phyloP scores from a whole-genome alignment of 2,888 invertebrate species.

The Cecidostiba fungosa region DNA sequence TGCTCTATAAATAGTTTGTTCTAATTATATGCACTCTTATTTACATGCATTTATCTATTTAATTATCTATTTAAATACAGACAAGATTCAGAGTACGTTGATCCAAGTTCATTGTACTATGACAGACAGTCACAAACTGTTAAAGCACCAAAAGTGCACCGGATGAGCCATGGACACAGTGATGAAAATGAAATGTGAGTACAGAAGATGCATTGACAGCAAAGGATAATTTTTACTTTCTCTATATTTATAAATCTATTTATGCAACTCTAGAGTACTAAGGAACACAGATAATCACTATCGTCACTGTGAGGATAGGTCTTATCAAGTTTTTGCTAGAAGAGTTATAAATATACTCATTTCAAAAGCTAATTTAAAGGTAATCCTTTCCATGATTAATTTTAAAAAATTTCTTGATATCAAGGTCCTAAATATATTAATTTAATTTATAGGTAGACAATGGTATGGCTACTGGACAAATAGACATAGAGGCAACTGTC shows the following conservation, averaged over 20 bases:
- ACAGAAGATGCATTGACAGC: not conserved
- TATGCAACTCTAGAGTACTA: slow-evolving; percentile 4
- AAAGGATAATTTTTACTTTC: not conserved
- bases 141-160: slow-evolving; percentile 21
- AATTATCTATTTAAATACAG: slow-evolving; percentile 50
- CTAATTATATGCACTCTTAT: not conserved
- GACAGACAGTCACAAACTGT: slow-evolving; percentile 64
- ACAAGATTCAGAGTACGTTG: slow-evolving; percentile 63
- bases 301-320: slow-evolving; percentile 50
- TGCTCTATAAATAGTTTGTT: not conserved
- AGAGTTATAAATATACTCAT: slow-evolving; percentile 72
- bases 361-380: slow-evolving; percentile 68
- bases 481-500: slow-evolving; percentile 68
- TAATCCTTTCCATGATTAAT: slow-evolving; percentile 47
- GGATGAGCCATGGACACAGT: not conserved
- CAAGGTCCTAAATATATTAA: slow-evolving; percentile 16
- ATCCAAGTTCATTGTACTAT: slow-evolving; percentile 72
- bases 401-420: not conserved
- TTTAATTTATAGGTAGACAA: slow-evolving; percentile 64
- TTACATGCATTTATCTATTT: not conserved
- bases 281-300: not conserved
- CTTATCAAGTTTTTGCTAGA: slow-evolving; percentile 69
- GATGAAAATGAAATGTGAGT: slow-evolving; percentile 48
- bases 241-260: not conserved
- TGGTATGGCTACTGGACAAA: slow-evolving; percentile 64